Evolutionary conservation across 2,113 vertebrate species (phyloP), one percentile per base, ranked within the genome.

Genomic region (Pholis gunnellus): DNA sequence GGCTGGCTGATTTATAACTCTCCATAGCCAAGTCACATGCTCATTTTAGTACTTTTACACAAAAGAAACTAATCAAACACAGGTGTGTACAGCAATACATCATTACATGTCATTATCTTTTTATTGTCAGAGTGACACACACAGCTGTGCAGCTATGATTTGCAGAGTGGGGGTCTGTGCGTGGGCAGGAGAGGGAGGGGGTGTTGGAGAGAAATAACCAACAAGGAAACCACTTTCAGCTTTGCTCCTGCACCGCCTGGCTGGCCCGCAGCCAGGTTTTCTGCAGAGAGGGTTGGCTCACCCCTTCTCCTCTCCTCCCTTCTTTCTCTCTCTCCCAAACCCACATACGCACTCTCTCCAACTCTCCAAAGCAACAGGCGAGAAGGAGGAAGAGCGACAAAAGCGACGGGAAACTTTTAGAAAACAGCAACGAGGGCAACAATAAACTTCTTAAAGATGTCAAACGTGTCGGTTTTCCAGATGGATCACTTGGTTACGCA

Each of bases 241-340:
- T 88, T 76, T 83, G 88, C 92, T 94, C 76, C 90, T 93, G 91
- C 91, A 72, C 93, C 91, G 87, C 87, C 92, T 90, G 93, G 86
- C 88, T 94, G 92, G 94, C 91, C 73, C 9, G 7, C 38, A 1
- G 92, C 92, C 94, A 93, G 77, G 2, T 79, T 20, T 87, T 83
- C 87, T 91, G 71, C 84, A 84, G 85, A 89, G 90, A 88, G 93
- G 93, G 92, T 86, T 95, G 95, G 94, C 94, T 92, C 91, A 88
- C 90, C 78, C 79, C 90, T 89, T 82, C 73, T 87, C 86, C 86
- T 75, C 90, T 89, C 72, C 88, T 92, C 91, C 89, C 89, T 89
- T 85, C 93, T 87, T 81, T 92, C 89, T 88, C 91, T 91, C 89
- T 88, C 91, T 93, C 92, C 71, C 86, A 72, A 90, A 86, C 88